phyloP scores from a whole-genome alignment of 2,113 vertebrate genomes.

The Mystacornis crossleyi region DNA sequence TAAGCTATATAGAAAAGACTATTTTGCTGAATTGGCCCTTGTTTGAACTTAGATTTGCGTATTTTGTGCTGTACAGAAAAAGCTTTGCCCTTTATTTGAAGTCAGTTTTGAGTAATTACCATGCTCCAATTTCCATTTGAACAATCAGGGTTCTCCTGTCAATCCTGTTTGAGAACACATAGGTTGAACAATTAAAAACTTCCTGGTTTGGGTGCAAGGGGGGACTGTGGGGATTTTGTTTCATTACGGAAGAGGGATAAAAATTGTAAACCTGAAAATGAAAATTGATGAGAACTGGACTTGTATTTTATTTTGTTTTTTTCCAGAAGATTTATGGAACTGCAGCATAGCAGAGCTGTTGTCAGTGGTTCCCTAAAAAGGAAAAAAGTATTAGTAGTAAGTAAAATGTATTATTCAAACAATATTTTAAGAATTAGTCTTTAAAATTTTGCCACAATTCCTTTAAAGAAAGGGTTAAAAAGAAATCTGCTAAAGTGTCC shows the following conservation, averaged over 20 bases:
- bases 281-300: not conserved
- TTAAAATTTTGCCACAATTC: not conserved
- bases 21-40: not conserved
- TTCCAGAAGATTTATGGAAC: not conserved
- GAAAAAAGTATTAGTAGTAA: not conserved
- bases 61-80: not conserved
- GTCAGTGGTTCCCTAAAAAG: not conserved
- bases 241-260: not conserved
- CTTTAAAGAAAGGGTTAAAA: constrained; percentile 66
- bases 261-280: not conserved
- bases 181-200: not conserved
- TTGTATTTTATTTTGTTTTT: not conserved
- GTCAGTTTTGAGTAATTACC: not conserved
- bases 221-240: not conserved
- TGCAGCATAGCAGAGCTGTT: not conserved
- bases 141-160: not conserved
- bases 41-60: not conserved
- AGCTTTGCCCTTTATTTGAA: not conserved
- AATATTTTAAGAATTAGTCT: not conserved
- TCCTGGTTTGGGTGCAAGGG: not conserved
- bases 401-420: not conserved
- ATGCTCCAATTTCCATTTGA: constrained; percentile 1
- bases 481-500: constrained; percentile 55
- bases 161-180: not conserved
- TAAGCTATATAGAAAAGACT: not conserved